Percentiles rank a stretch among this genome's conserved stretches.
Evolutionary conservation across 1,140 invertebrate genomes (phyloP).

Genomic region (Zaprionus ornatus): DNA sequence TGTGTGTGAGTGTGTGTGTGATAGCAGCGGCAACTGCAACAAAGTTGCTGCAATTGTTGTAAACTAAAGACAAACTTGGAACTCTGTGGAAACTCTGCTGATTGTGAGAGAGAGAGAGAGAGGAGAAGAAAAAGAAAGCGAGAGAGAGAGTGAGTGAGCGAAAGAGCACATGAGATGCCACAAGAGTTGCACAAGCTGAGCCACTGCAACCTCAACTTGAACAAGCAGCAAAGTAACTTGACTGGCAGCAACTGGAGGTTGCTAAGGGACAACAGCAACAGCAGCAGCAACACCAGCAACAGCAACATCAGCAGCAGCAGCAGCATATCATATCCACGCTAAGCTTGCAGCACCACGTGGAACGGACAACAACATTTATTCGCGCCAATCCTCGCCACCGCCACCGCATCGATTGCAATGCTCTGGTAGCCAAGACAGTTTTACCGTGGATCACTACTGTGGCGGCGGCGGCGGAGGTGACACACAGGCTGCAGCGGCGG

Average conservation of each 20-base stretch:
- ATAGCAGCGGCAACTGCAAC: neutral
- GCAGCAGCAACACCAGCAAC: slow-evolving; percentile 34
- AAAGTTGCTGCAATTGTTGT: neutral
- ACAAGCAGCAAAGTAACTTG: neutral
- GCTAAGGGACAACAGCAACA: slow-evolving; percentile 45
- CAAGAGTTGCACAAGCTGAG: neutral
- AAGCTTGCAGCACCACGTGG: slow-evolving; percentile 21
- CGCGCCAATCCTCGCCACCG: slow-evolving; percentile 83
- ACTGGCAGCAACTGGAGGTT: neutral
- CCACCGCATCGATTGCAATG: slow-evolving; percentile 84
- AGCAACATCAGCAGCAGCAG: slow-evolving; percentile 20
- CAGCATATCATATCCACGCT: slow-evolving; percentile 62
- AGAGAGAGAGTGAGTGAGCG: neutral
- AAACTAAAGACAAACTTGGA: too few relatives aligned
- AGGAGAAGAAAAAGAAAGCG: neutral
- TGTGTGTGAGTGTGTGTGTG: slow-evolving; percentile 42
- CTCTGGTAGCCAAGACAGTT: slow-evolving; percentile 84
- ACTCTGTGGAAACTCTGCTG: too few relatives aligned
- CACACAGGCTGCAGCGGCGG: slow-evolving; percentile 65
- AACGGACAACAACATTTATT: slow-evolving; percentile 79
- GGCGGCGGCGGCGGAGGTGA: slow-evolving; percentile 73
- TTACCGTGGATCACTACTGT: slow-evolving; percentile 84
- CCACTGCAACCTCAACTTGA: neutral
- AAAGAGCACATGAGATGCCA: neutral
- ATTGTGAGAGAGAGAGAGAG: too few relatives aligned